A percentile compares a stretch with the other conserved stretches of the same genome.
These are phyloP conservation scores for Drosophila virilis DNA, from an alignment of 1,140 invertebrate genomes.

Conservation along the genomic window DNA sequence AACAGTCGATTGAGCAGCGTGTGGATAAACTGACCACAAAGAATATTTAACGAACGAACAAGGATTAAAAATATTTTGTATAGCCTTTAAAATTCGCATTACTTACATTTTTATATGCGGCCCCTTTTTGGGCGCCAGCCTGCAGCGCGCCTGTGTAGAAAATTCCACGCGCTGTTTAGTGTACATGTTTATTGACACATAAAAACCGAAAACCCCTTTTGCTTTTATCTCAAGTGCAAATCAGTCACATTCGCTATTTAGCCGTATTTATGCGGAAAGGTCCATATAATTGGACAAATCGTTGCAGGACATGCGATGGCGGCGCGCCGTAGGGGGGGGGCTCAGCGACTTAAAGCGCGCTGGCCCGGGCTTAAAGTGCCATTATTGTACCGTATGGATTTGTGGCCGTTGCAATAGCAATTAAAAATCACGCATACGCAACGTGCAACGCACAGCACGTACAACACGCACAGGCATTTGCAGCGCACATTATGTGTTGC, in stretches of 20 bases:
- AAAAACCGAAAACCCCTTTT: constrained; percentile 48
- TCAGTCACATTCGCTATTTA: constrained; percentile 64
- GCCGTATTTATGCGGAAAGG: constrained; percentile 64
- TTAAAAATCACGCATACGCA: constrained; percentile 52
- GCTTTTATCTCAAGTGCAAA: constrained; percentile 67
- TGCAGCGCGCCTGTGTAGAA: background rate
- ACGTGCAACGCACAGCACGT: constrained; percentile 17
- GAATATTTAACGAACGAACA: too few relatives aligned
- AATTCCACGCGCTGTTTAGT: constrained; percentile 1
- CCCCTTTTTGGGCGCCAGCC: background rate
- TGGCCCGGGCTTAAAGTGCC: constrained; percentile 7
- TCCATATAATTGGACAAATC: constrained; percentile 77
- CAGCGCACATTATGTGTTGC: constrained; percentile 4
- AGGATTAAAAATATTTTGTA: too few relatives aligned
- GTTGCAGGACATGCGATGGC: constrained; percentile 61
- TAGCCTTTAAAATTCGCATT: too few relatives aligned
- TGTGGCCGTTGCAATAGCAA: constrained; percentile 16
- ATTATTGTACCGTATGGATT: background rate
- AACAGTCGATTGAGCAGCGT: too few relatives aligned
- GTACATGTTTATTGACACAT: constrained; percentile 64
- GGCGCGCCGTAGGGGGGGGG: background rate
- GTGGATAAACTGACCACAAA: too few relatives aligned
- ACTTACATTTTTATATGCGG: too few relatives aligned
- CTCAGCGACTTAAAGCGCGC: constrained; percentile 10
- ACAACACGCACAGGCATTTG: background rate